These are phyloP conservation scores for Euphonia xanthogaster DNA, from an alignment of 2,797 vertebrate species.

Conservation along the genomic window DNA sequence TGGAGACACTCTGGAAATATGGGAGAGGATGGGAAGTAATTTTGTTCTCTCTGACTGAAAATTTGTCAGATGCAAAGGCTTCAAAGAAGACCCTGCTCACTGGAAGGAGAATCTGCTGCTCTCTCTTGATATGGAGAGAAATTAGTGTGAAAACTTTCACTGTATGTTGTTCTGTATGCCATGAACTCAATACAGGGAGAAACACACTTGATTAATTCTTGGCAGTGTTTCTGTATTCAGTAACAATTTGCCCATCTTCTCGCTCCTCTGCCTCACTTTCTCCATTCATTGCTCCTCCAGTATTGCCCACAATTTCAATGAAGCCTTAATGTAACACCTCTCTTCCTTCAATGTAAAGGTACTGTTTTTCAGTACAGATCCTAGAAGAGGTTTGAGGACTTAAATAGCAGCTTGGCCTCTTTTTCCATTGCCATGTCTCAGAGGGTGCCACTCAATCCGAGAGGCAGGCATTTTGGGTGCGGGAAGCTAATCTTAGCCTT, in stretches of 20 bases:
- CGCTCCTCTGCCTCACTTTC: not conserved
- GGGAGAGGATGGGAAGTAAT: not conserved
- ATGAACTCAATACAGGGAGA: not conserved
- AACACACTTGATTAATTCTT: not conserved
- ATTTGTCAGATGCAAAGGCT: not conserved
- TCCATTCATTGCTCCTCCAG: not conserved
- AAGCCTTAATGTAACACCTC: not conserved
- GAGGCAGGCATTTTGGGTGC: not conserved
- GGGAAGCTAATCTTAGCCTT: not conserved
- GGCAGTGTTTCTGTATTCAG: not conserved
- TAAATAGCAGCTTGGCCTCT: not conserved
- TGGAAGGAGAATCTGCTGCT: not conserved
- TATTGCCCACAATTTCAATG: not conserved
- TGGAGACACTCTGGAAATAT: not conserved
- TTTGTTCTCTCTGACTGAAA: not conserved
- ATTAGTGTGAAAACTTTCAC: not conserved
- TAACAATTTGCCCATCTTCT: not conserved
- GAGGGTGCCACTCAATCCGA: accelerated
- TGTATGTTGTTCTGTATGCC: not conserved
- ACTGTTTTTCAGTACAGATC: not conserved
- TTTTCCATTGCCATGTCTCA: not conserved
- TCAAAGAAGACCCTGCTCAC: not conserved
- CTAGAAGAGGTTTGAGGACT: not conserved
- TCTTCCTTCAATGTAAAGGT: not conserved
- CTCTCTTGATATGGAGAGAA: not conserved